These are phyloP conservation scores for Myrmecobius fasciatus DNA, from an alignment of 2,113 vertebrate genomes.

Conservation along the genomic window DNA sequence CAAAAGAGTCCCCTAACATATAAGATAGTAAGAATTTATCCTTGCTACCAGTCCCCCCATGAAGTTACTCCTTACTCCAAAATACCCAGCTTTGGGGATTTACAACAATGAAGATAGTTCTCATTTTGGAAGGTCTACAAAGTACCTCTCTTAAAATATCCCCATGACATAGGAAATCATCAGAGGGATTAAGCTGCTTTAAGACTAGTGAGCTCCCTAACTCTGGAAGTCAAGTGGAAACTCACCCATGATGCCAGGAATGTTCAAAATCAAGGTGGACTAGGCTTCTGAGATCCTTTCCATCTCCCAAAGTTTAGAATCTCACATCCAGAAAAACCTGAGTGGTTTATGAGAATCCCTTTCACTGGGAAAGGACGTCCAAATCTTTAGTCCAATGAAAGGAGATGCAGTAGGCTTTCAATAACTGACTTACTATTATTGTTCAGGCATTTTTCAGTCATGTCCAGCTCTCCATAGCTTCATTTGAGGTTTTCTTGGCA, in stretches of 20 bases:
- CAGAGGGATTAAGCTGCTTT: background rate
- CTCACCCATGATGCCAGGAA: background rate
- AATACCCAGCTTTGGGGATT: background rate
- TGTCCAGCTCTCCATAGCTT: too few species aligned
- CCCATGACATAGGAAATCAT: background rate
- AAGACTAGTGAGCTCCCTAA: background rate
- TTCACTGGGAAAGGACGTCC: background rate
- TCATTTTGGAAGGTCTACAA: background rate
- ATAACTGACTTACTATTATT: background rate
- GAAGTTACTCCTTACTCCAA: background rate
- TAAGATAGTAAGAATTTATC: background rate
- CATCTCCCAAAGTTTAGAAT: background rate
- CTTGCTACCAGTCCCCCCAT: background rate
- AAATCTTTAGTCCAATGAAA: background rate
- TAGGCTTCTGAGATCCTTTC: background rate
- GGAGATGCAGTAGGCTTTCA: background rate
- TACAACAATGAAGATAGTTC: background rate
- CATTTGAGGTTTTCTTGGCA: too few species aligned
- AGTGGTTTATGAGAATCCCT: background rate
- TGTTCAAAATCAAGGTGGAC: background rate
- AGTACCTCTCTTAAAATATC: background rate
- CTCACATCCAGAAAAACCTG: background rate
- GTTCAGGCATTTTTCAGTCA: too few species aligned
- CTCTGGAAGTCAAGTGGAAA: background rate
- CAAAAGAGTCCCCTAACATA: background rate